Evolutionary conservation across 2,888 invertebrate species (phyloP).

Genomic region (Shargacucullia verbasci): DNA sequence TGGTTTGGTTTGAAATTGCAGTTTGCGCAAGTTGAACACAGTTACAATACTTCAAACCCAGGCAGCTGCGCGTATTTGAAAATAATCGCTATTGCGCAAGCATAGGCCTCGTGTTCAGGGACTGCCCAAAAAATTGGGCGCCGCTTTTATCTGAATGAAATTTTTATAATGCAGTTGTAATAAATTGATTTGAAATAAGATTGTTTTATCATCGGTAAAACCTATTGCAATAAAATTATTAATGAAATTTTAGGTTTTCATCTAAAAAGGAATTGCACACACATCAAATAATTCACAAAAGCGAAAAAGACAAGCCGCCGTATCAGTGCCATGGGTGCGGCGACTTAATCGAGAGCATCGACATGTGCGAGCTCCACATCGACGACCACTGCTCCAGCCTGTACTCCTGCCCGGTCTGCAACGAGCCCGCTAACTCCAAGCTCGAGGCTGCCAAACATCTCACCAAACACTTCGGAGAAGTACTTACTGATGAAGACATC

Average conservation of each 20-base stretch:
- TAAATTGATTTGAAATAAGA: no score
- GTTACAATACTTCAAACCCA: no score
- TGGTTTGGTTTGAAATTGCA: no score
- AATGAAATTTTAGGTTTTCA: slow-evolving; percentile 69
- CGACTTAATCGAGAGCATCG: slow-evolving; percentile 66
- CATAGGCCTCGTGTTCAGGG: no score
- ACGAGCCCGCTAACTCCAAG: slow-evolving; percentile 66
- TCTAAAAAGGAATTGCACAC: slow-evolving; percentile 74
- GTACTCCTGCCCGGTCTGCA: slow-evolving; percentile 80
- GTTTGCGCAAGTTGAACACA: no score
- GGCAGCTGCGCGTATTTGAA: no score
- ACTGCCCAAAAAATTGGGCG: no score
- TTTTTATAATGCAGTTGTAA: no score
- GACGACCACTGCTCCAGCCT: slow-evolving; percentile 72
- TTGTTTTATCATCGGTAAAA: no score
- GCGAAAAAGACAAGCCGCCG: slow-evolving; percentile 70
- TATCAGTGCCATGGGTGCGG: slow-evolving; percentile 75
- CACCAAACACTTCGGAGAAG: slow-evolving; percentile 74
- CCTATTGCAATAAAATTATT: no score
- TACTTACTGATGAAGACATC: slow-evolving; percentile 51
- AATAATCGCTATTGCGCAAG: no score
- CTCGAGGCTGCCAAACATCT: slow-evolving; percentile 71
- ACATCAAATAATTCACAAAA: slow-evolving; percentile 75
- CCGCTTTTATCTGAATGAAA: no score
- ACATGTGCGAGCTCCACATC: slow-evolving; percentile 76